Evolutionary conservation across 2,797 vertebrate genomes (phyloP).

Genomic region (Bradypodion pumilum): DNA sequence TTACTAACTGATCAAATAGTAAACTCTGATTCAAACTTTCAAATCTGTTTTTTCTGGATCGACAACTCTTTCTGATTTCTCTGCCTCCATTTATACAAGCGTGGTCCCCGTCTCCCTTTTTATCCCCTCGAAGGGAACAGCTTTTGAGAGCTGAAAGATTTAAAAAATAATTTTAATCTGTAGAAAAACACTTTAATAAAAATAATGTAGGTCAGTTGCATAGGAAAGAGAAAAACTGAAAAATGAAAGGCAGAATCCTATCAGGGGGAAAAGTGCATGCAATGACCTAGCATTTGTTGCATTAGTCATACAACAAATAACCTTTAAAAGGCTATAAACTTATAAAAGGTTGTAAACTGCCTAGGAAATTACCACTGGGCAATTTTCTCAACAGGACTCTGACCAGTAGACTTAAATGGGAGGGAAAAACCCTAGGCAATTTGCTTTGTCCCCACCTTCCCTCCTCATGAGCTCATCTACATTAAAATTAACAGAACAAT

Average conservation of each 20-base stretch:
- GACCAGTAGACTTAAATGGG: too few relatives aligned
- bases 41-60: conserved; percentile 95
- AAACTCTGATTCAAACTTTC: conserved; percentile 98
- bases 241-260: too few relatives aligned
- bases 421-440: background rate
- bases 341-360: too few relatives aligned
- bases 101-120: conserved; percentile 88
- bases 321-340: too few relatives aligned
- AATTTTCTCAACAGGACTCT: too few relatives aligned
- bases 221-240: conserved; percentile 55
- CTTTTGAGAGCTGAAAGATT: conserved; percentile 87
- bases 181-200: conserved; percentile 59
- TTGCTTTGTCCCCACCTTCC: background rate
- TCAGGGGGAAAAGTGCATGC: background rate
- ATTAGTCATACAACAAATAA: too few relatives aligned
- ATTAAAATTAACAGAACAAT: background rate
- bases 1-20: conserved; percentile 98
- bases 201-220: conserved; percentile 39
- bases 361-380: too few relatives aligned
- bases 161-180: conserved; percentile 69
- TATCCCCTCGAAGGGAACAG: conserved; percentile 86
- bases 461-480: background rate
- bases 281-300: too few relatives aligned
- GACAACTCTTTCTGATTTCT: conserved; percentile 94
- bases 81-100: conserved; percentile 95